Base-by-base conservation (phyloP, 2,888 invertebrate species). In the Entomobrya proxima region DNA sequence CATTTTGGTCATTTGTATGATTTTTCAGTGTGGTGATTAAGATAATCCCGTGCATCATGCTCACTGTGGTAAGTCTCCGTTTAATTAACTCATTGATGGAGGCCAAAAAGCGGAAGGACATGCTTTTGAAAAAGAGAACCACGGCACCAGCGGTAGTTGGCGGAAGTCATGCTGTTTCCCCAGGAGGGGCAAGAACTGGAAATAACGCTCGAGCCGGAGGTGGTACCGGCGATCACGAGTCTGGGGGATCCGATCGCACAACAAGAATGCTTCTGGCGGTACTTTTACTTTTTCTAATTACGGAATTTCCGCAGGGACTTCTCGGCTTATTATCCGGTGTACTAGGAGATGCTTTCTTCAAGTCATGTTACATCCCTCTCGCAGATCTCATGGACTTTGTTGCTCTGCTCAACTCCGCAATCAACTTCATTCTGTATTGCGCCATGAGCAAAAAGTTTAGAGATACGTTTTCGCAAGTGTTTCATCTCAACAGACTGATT, bases 401-500 rank as follows among this genome's bases (percentile, higher is more conserved):
- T 91, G 98, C 98, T 0, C 93, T 98, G 85, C 92, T 97, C 90
- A 98, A 98, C 92, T 97, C 97, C 9, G 96, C 97, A 0, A 96
- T 98, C 86, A 98, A 98, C 92, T 98, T 98, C 91, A 95, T 98
- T 79, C 93, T 98, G 61, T 98, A 98, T 92, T 98, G 98, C 91
- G 94, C 96, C 78, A 98, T 98, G 98, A 97, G 97, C 87, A 94
- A 96, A 37, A 98, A 98, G 93, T 98, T 98, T 92, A 94, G 98
- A 21, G 94, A 94, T 89, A 96, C 96, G 0, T 96, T 95, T 91
- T 93, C 94, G 13, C 94, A 94, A 91, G 92, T 96, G 90, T 95
- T 97, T 91, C 87, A 88, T 44, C 74, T 82, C 64, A 61, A 82
- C 50, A 40, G 64, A 50, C 82, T 82, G 55, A 61, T 75, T 64